Percentiles rank a stretch among this genome's conserved stretches.
These are phyloP conservation scores for Pteria penguin DNA, from an alignment of 2,888 invertebrate genomes.

Conservation along the genomic window DNA sequence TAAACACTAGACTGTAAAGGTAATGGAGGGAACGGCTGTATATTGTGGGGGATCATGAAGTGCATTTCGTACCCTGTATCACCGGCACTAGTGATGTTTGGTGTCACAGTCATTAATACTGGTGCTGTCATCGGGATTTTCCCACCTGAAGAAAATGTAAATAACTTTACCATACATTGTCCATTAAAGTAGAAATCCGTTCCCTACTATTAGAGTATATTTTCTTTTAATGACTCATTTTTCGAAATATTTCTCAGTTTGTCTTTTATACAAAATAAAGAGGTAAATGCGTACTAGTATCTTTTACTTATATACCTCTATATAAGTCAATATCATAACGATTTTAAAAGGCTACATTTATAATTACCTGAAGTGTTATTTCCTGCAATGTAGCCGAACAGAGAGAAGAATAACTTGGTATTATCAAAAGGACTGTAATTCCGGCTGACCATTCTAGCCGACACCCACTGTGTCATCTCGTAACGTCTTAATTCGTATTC, in stretches of 20 bases:
- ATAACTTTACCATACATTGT: too few relatives aligned
- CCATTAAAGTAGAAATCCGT: too few relatives aligned
- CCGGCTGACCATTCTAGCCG: background rate
- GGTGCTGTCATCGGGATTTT: slow-evolving; percentile 47
- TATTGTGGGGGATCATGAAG: slow-evolving; percentile 51
- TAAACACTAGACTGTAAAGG: slow-evolving; percentile 47
- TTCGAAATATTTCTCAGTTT: too few relatives aligned
- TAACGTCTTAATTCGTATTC: slow-evolving; percentile 29
- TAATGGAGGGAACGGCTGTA: slow-evolving; percentile 49
- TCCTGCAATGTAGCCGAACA: slow-evolving; percentile 33
- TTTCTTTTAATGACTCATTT: too few relatives aligned
- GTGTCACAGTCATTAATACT: slow-evolving; percentile 19
- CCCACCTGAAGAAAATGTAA: slow-evolving; percentile 24
- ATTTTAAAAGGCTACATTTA: too few relatives aligned
- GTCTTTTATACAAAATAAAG: too few relatives aligned
- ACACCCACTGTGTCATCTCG: slow-evolving; percentile 30
- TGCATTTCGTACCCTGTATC: slow-evolving; percentile 25
- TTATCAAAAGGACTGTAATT: background rate
- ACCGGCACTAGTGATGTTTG: background rate
- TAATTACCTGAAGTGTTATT: slow-evolving; percentile 26
- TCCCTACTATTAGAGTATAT: too few relatives aligned
- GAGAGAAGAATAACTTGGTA: slow-evolving; percentile 14
- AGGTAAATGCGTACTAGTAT: too few relatives aligned
- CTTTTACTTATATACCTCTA: too few relatives aligned
- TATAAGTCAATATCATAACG: too few relatives aligned